phyloP scores from a whole-genome alignment of 2,888 invertebrate species.

The Rhagonycha fulva region DNA sequence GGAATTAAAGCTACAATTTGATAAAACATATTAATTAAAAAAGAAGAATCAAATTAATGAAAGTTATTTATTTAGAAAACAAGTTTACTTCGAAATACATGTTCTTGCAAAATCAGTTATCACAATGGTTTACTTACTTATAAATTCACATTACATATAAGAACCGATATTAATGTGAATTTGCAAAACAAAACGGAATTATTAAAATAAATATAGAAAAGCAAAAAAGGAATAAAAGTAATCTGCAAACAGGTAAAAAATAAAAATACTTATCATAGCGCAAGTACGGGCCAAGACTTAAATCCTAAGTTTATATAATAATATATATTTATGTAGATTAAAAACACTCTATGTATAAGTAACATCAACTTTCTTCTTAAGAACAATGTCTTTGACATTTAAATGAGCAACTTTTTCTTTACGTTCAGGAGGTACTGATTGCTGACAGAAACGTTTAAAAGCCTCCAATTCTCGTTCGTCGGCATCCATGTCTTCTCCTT shows the following conservation, averaged over 20 bases:
- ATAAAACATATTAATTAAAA: background rate
- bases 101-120: conserved; percentile 27
- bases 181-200: background rate
- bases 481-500: conserved; percentile 79
- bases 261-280: conserved; percentile 6
- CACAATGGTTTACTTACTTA: conserved; percentile 31
- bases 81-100: conserved; percentile 24
- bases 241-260: conserved; percentile 6
- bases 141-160: conserved; percentile 17
- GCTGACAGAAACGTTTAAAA: conserved; percentile 85
- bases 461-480: conserved; percentile 83
- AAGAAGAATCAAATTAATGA: background rate
- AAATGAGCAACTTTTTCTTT: conserved; percentile 76
- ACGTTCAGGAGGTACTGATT: conserved; percentile 77
- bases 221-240: background rate
- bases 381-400: conserved; percentile 77
- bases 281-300: conserved; percentile 14
- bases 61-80: conserved; percentile 26
- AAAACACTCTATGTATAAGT: conserved; percentile 38
- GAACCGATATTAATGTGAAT: background rate
- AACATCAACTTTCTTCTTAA: conserved; percentile 63
- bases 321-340: background rate
- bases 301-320: background rate
- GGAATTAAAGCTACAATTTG: background rate
- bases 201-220: background rate